A percentile compares a stretch with the other conserved stretches of the same genome.
These are phyloP conservation scores for Camptogramma bilineatum DNA, from an alignment of 2,888 invertebrate genomes.

Conservation along the genomic window DNA sequence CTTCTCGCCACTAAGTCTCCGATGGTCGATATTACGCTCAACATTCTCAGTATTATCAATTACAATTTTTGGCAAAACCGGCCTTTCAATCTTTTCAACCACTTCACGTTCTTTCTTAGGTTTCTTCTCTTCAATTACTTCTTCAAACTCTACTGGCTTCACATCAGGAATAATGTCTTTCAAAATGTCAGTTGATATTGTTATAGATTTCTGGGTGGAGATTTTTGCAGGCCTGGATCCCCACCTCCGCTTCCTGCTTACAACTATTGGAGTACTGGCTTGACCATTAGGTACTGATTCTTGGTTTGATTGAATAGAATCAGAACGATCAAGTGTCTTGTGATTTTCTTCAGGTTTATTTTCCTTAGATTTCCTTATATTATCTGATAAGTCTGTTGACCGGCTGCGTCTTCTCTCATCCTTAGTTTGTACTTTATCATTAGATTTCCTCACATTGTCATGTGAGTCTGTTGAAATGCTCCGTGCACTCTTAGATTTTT, in stretches of 20 bases:
- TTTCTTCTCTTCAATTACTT: constrained; percentile 80
- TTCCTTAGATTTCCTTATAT: constrained; percentile 40
- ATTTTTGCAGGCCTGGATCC: constrained; percentile 77
- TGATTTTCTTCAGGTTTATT: constrained; percentile 35
- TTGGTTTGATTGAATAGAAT: constrained; percentile 55
- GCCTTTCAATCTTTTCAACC: constrained; percentile 70
- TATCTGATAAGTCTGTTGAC: constrained; percentile 51
- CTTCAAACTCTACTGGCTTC: constrained; percentile 87
- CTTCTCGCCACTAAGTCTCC: constrained; percentile 46
- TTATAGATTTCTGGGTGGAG: constrained; percentile 87
- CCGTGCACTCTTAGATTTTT: constrained; percentile 57
- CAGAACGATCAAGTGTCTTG: constrained; percentile 50
- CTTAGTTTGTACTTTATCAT: constrained; percentile 18
- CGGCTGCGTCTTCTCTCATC: constrained; percentile 51
- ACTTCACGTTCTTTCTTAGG: constrained; percentile 61
- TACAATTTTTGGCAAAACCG: constrained; percentile 76
- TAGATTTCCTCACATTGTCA: constrained; percentile 45
- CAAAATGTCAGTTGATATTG: constrained; percentile 90
- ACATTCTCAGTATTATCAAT: constrained; percentile 78
- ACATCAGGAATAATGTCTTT: constrained; percentile 88
- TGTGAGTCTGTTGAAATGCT: constrained; percentile 52
- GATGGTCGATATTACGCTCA: constrained; percentile 61
- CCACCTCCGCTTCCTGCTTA: constrained; percentile 78
- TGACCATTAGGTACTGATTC: constrained; percentile 65
- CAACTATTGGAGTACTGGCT: constrained; percentile 57